Evolutionary conservation across 2,888 invertebrate species (phyloP).

Genomic region (Coenonympha arcania): DNA sequence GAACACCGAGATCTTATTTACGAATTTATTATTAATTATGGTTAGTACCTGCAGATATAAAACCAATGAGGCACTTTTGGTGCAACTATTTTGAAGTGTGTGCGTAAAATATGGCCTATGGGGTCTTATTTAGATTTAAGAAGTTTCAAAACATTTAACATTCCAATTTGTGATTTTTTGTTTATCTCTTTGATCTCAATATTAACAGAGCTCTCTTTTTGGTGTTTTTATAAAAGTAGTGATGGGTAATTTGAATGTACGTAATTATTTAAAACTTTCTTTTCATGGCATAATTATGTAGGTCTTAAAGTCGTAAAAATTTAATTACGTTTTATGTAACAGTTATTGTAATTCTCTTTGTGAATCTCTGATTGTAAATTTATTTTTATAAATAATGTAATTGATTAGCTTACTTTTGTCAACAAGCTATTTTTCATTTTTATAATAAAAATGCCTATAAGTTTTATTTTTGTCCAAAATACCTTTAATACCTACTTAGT

Average conservation of each 20-base stretch:
- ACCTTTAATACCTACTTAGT: too few relatives aligned
- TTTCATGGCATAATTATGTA: not conserved
- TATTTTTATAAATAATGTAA: not conserved
- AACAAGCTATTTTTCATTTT: not conserved
- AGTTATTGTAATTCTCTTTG: not conserved
- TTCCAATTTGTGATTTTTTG: conserved; percentile 41
- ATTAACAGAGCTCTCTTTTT: not conserved
- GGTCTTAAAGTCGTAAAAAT: conserved; percentile 2
- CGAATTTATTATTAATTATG: not conserved
- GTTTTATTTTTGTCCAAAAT: too few relatives aligned
- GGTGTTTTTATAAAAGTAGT: conserved; percentile 8
- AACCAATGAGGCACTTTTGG: not conserved
- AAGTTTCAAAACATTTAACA: conserved; percentile 30
- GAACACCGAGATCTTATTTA: not conserved
- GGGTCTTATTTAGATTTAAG: not conserved
- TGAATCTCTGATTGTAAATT: not conserved
- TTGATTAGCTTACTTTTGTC: not conserved
- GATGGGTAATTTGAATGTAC: conserved; percentile 9
- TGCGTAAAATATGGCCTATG: too few relatives aligned
- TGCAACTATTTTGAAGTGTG: not conserved
- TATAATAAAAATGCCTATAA: too few relatives aligned
- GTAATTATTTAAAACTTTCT: not conserved
- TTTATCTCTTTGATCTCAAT: conserved; percentile 1
- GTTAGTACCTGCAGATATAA: not conserved
- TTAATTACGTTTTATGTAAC: not conserved